A percentile compares a stretch with the other conserved stretches of the same genome.
These are phyloP conservation scores for Drosophila miranda DNA, from an alignment of 1,140 invertebrate species.

Conservation along the genomic window DNA sequence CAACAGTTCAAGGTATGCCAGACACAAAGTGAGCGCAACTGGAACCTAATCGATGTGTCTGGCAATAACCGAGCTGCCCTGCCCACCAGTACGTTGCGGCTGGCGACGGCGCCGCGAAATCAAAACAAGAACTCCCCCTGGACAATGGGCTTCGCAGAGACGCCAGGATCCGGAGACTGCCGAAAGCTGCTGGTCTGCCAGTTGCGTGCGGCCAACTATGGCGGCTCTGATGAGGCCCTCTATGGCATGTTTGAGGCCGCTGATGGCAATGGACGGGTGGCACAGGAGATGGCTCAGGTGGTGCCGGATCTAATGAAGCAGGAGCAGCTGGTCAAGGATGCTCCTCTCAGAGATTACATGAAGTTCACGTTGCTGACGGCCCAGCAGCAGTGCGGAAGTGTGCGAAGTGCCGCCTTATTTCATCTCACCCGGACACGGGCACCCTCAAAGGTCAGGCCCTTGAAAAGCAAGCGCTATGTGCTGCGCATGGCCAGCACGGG, in stretches of 20 bases:
- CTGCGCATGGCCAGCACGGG: constrained; percentile 89
- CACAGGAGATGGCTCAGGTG: constrained; percentile 86
- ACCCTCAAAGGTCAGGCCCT: constrained; percentile 79
- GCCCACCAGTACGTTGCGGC: constrained; percentile 84
- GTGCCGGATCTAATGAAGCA: constrained; percentile 90
- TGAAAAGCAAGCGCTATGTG: constrained; percentile 84
- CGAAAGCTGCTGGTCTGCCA: constrained; percentile 89
- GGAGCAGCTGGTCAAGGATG: constrained; percentile 91
- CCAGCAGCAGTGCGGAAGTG: constrained; percentile 88
- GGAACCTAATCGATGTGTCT: constrained; percentile 92
- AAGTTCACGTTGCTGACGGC: constrained; percentile 91
- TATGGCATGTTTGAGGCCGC: constrained; percentile 92
- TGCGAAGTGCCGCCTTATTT: constrained; percentile 88
- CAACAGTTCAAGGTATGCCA: constrained; percentile 89
- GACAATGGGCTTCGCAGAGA: constrained; percentile 92
- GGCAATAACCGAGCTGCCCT: constrained; percentile 88
- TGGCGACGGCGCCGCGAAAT: constrained; percentile 83
- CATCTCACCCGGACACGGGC: constrained; percentile 87
- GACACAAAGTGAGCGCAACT: constrained; percentile 87
- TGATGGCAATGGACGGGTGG: constrained; percentile 84
- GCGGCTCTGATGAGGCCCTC: constrained; percentile 87
- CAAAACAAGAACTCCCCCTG: constrained; percentile 86
- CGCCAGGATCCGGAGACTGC: constrained; percentile 86
- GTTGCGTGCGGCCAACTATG: constrained; percentile 88
- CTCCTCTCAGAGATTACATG: constrained; percentile 88